Conservation (phyloP, 1,140 invertebrate genomes). For the Caenorhabditis latens region DNA sequence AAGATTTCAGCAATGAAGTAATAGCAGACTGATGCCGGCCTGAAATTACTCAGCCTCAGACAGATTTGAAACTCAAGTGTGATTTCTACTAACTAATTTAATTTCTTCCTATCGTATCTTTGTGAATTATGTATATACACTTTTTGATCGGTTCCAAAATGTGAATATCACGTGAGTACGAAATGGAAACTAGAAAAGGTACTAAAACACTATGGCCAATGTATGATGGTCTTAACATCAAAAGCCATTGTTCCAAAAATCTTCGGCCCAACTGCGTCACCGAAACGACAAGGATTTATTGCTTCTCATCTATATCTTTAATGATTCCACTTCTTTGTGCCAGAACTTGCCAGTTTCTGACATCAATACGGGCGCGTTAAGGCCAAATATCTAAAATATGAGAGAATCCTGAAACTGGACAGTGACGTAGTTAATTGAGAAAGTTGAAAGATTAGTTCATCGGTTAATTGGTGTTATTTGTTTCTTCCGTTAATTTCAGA, state of each 20-base stretch:
- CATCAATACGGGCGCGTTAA: not conserved
- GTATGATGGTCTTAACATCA: slow-evolving; percentile 24
- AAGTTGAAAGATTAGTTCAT: slow-evolving; percentile 22
- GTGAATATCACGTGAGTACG: slow-evolving; percentile 34
- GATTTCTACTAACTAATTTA: too few species aligned
- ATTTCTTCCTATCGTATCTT: not conserved
- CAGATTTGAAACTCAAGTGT: too few species aligned
- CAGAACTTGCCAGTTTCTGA: slow-evolving; percentile 4
- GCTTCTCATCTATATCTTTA: not conserved
- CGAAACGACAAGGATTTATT: not conserved
- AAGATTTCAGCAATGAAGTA: too few species aligned
- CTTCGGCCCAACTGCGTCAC: slow-evolving; percentile 20
- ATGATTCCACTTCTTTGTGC: slow-evolving; percentile 38
- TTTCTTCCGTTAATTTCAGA: slow-evolving; percentile 6
- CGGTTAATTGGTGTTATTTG: not conserved
- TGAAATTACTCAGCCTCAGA: too few species aligned
- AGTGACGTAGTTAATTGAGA: not conserved
- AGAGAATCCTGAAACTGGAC: slow-evolving; percentile 21
- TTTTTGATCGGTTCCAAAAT: slow-evolving; percentile 4
- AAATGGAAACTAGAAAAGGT: not conserved
- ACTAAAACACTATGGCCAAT: not conserved
- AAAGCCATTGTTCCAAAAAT: slow-evolving; percentile 41
- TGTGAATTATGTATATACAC: not conserved
- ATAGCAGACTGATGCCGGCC: too few species aligned
- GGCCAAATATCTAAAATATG: not conserved